Percentiles rank a stretch among this genome's conserved stretches.
These are phyloP conservation scores for Girardia tigrina DNA, from an alignment of 2,888 invertebrate species.

Conservation along the genomic window DNA sequence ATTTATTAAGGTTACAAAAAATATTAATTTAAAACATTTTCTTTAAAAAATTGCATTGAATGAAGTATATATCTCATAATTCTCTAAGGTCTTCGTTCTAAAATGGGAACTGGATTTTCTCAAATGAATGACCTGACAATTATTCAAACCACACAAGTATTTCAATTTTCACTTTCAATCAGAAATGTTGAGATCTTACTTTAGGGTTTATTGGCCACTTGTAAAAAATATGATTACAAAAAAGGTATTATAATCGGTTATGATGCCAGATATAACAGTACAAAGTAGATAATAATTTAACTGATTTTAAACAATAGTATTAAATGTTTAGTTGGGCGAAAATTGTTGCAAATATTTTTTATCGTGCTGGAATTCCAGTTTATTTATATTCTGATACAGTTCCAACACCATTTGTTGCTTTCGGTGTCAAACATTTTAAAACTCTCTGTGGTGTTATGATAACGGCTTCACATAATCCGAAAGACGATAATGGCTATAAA, in stretches of 20 bases:
- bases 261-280: conserved; percentile 80
- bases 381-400: conserved; percentile 66
- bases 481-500: conserved; percentile 89
- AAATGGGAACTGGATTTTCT: conserved; percentile 79
- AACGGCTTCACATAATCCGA: conserved; percentile 87
- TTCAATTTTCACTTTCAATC: not conserved
- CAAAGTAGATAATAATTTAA: conserved; percentile 55
- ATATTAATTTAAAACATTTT: too few relatives aligned
- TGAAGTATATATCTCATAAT: too few relatives aligned
- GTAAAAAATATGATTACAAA: conserved; percentile 18
- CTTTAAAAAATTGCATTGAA: too few relatives aligned
- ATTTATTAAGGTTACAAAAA: too few relatives aligned
- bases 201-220: conserved; percentile 25
- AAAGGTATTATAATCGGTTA: conserved; percentile 75
- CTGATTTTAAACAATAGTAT: not conserved
- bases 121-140: conserved; percentile 85
- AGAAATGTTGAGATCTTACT: not conserved
- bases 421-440: conserved; percentile 61
- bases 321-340: conserved; percentile 42
- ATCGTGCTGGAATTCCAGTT: conserved; percentile 54
- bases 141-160: conserved; percentile 63
- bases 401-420: conserved; percentile 86
- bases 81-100: conserved; percentile 69
- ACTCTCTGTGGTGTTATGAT: conserved; percentile 78
- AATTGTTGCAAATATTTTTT: conserved; percentile 38